Evolutionary conservation across 2,113 vertebrate species (phyloP).

Genomic region (Barbus barbus): DNA sequence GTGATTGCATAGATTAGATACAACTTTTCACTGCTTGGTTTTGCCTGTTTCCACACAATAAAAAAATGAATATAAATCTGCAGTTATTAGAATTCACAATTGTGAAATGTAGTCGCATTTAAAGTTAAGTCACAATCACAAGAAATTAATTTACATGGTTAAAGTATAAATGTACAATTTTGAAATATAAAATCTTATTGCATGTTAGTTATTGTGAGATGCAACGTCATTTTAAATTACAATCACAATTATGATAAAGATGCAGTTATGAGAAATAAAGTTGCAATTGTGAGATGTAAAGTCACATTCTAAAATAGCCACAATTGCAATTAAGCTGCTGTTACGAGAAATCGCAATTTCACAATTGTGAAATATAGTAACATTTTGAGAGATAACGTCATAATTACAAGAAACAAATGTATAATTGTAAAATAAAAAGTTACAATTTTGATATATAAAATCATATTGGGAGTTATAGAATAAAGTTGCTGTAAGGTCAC

Average conservation of each 20-base stretch:
- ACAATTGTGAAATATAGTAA: neutral
- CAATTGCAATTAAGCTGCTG: too few species aligned
- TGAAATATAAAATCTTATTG: too few species aligned
- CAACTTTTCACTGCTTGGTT: constrained; percentile 2
- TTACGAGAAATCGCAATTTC: neutral
- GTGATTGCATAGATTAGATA: neutral
- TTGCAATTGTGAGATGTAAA: too few species aligned
- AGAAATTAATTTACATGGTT: neutral
- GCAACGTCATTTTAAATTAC: neutral
- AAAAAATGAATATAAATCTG: neutral
- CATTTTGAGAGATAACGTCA: neutral
- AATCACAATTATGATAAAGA: neutral
- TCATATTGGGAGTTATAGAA: too few species aligned
- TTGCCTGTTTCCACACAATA: neutral
- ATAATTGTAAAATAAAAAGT: neutral
- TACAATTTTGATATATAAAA: neutral
- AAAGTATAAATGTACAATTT: neutral
- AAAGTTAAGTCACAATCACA: neutral
- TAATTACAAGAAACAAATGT: neutral
- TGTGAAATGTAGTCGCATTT: neutral
- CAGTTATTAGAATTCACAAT: neutral
- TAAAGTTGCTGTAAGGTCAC: neutral
- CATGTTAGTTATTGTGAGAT: neutral
- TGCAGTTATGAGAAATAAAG: neutral
- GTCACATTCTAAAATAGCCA: too few species aligned